phyloP scores from a whole-genome alignment of 2,888 invertebrate genomes.

The Pheosia tremula region DNA sequence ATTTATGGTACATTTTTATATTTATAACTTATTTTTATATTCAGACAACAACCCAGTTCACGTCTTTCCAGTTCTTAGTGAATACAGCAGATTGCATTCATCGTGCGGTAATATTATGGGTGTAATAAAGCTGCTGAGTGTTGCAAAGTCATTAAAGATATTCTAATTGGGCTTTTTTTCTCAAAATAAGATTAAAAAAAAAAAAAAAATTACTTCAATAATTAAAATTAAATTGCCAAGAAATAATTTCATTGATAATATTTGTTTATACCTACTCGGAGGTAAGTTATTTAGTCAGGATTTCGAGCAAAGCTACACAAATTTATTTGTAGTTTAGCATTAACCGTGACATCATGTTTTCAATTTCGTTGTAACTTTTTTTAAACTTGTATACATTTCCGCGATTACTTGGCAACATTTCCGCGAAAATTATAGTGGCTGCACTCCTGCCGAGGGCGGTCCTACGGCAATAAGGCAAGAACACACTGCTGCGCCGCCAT shows the following conservation, averaged over 20 bases:
- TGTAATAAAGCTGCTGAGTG: constrained; percentile 60
- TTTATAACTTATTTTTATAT: constrained; percentile 43
- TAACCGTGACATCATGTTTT: not conserved
- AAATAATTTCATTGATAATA: too few relatives aligned
- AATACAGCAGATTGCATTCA: constrained; percentile 76
- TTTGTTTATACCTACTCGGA: too few relatives aligned
- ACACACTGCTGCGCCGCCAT: constrained; percentile 53
- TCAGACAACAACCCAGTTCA: constrained; percentile 60
- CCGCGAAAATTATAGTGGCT: constrained; percentile 62
- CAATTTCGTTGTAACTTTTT: not conserved
- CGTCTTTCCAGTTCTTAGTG: constrained; percentile 57
- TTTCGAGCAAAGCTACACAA: too few relatives aligned
- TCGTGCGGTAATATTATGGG: constrained; percentile 72
- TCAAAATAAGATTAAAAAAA: too few relatives aligned
- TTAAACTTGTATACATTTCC: too few relatives aligned
- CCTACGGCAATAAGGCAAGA: constrained; percentile 59
- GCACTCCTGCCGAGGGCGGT: constrained; percentile 61
- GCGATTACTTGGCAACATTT: constrained; percentile 4
- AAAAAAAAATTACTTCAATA: too few relatives aligned
- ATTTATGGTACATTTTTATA: too few relatives aligned
- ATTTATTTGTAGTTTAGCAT: not conserved
- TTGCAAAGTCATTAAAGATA: constrained; percentile 12
- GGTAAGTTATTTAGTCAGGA: too few relatives aligned
- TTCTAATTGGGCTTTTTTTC: too few relatives aligned
- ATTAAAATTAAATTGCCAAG: too few relatives aligned